Evolutionary conservation across 2,113 vertebrate species (phyloP).

Genomic region (Henicopernis longicauda): DNA sequence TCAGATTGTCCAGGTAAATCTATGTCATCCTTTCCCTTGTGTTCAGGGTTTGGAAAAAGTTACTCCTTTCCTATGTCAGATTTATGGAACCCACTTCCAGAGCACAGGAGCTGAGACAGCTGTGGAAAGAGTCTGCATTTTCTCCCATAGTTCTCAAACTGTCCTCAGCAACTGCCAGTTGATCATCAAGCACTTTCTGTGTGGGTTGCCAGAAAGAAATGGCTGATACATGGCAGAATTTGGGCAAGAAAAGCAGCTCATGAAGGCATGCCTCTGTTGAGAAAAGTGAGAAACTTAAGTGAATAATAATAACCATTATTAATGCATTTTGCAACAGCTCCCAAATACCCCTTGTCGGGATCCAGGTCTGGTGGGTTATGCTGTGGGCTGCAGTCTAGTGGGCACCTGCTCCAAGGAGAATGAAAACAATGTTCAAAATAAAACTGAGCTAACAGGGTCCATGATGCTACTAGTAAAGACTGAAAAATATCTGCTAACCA

Average conservation of each 20-base stretch:
- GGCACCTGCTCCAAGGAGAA: background rate
- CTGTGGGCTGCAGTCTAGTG: background rate
- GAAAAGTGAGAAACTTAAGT: background rate
- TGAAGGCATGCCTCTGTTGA: background rate
- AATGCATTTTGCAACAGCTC: background rate
- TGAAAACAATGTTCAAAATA: background rate
- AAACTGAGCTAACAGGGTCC: background rate
- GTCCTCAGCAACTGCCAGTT: background rate
- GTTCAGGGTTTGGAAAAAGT: background rate
- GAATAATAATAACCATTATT: background rate
- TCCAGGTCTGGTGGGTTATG: background rate
- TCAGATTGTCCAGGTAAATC: background rate
- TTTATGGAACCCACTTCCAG: background rate
- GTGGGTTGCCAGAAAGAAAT: background rate
- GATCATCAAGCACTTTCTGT: background rate
- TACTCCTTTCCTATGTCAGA: background rate
- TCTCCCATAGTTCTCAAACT: background rate
- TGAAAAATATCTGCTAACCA: background rate
- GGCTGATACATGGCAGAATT: background rate
- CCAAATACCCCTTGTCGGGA: background rate
- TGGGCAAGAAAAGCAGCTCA: background rate
- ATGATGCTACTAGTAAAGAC: background rate
- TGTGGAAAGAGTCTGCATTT: background rate
- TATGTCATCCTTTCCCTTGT: background rate
- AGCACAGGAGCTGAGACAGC: background rate